Evolutionary conservation across 1,140 invertebrate genomes (phyloP), one percentile per base, ranked within the genome.

Genomic region (Latrodectus geometricus): DNA sequence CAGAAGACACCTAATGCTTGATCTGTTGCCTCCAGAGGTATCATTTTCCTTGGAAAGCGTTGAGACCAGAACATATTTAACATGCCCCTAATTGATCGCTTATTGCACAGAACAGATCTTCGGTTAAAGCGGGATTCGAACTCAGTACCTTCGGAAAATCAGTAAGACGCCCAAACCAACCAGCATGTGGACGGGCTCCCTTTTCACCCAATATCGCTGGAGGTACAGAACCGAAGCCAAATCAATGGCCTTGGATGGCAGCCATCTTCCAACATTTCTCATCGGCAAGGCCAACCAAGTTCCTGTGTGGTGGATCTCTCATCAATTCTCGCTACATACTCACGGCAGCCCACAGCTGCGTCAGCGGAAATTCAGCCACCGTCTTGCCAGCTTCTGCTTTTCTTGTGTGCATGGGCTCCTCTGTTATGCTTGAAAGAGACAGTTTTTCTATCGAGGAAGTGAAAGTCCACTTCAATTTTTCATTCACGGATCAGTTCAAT

Each of bases 341-440:
- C 20, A 95, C 94, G 0, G 94, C 94, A 7, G 94, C 94, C 0
- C 94, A 95, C 89, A 95, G 94, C 88, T 89, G 94, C 11, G 69
- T 88, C 9, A 65, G 61, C 48, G 84, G 87, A 0, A 17, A 48
- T 0, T 48, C 72, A 9, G 17, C 56, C 4, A 50, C 35, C 8
- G 15, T 74, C 0, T 48, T 86, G 83, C 85, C 85, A 0, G 85
- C 85, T 0, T 87, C 85, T 11, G 65, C 85, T 9, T 87, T 87
- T 17, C 68, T 80, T 21, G 85, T 87, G 2, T 68, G 69, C 8
- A 21, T 87, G 76, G 85, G 85, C 4, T 80, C 85, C 9, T 66
- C 0, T 9, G 20, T 14, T 0, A 8, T 77, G 8, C 9, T 76
- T 0, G 66, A 49, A 0, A 78, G 86, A 14, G 79, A 81, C 21